Evolutionary conservation across 2,113 vertebrate species (phyloP), one percentile per base, ranked within the genome.

Genomic region (Syrmaticus mikado): DNA sequence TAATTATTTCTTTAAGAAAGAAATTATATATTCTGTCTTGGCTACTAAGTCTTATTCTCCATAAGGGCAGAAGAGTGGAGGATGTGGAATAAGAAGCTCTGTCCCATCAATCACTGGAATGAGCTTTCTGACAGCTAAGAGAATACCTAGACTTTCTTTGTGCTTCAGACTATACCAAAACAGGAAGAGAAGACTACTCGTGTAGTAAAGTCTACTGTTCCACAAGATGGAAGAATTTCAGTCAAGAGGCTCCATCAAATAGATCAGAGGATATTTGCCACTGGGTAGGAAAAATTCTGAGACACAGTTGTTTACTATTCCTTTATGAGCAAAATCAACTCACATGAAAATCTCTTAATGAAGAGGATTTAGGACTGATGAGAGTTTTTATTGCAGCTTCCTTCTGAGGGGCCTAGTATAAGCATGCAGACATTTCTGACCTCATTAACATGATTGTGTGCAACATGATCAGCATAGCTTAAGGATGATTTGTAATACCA

Each of bases 361-460:
- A 94, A 94, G 65, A 85, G 90, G 68, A 95, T 94, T 94, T 94
- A 87, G 82, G 41, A 61, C n/a, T 81, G 89, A 96, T 83, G 79
- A 75, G 89, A 92, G 93, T 70, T 94, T 97, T 97, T 88, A 90
- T 78, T 96, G 85, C 91, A 93, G 90, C 90, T 96, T 95, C 86
- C 89, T 95, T 93, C 90, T 93, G 90, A 76, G 60, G 46, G 85
- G 76, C 43, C 65, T 72, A 75, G 17, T 52, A 53, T 65, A 90
- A 92, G 45, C 89, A 77, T 68, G 70, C n/a, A 68, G 79, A 65
- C 84, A 96, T 94, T 91, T 91, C 78, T 81, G 78, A 87, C 58
- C 55, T 89, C 90, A 89, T 95, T 95, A 94, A 83, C 79, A 50
- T 93, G 87, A 96, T 83, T 75, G 82, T 91, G 82, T 94, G 87